Evolutionary conservation across 2,797 vertebrate genomes (phyloP), one percentile per base, ranked within the genome.

Genomic region (Etheostoma perlongum): DNA sequence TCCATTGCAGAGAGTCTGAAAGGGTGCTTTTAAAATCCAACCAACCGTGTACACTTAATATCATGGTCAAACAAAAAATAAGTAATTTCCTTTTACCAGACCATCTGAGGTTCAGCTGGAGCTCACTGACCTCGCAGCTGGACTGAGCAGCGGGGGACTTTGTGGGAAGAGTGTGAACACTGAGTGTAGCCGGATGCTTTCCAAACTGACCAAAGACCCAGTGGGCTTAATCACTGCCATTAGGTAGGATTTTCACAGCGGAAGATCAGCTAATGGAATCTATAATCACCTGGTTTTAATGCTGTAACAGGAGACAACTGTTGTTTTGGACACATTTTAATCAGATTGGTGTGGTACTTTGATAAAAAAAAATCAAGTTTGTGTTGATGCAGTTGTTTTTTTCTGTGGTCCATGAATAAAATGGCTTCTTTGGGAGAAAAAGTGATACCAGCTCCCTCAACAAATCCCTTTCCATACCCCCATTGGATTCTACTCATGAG

Each of bases 11-110:
- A 74, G 25, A 61, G 48, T 74, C 63, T 78, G 46, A 84, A 54
- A 73, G 51, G 42, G 25, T 57, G 42, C 19, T 76, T 81, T 78
- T 72, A 74, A 84, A 79, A 83, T 77, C 72, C 84, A 88, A 81
- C 65, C 78, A 73, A 85, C 75, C 23, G 27, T 80, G 76, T 49
- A 85, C 74, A 84, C 87, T 86, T 87, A 85, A 88, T 91, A 86
- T 83, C 69, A 72, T 72, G 76, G 76, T 81, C 25, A 49, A 49
- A 49, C 30, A 30, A 46, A 68, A 76, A 77, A 88, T 77, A 78
- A 77, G 83, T 77, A 73, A 85, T 91, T 89, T 90, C 81, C 79
- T 88, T n/a, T 81, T 64, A 52, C 47, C 58, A 79, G 72, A 67
- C 63, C 82, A 83, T 86, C 59, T 63, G 79, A 78, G 84, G 71